phyloP scores from a whole-genome alignment of 2,888 invertebrate species.

The Stenodera caucasica region DNA sequence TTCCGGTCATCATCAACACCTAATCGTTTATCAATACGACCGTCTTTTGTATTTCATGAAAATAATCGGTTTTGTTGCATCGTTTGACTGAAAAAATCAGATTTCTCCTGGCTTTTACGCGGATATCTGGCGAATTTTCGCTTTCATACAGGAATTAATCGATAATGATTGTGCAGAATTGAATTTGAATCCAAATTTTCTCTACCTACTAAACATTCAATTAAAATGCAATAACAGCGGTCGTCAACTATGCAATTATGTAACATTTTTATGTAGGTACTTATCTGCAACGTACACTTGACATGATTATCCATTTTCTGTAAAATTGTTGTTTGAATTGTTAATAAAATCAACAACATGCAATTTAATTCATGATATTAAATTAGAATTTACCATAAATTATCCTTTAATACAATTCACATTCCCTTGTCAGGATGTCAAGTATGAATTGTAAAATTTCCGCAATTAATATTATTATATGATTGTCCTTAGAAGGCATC shows the following conservation, averaged over 20 bases:
- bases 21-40: not conserved
- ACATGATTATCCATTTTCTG: not conserved
- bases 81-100: not conserved
- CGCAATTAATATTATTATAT: not conserved
- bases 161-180: not conserved
- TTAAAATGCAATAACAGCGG: no score
- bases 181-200: no score
- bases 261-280: no score
- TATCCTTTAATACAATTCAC: not conserved
- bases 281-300: no score
- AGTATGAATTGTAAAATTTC: not conserved
- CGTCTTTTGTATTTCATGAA: not conserved
- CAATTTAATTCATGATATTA: not conserved
- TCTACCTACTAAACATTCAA: no score
- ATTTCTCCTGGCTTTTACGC: not conserved
- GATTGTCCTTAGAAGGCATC: not conserved
- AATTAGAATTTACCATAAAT: not conserved
- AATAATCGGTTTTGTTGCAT: not conserved
- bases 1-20: not conserved
- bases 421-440: slow-evolving; percentile 5
- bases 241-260: no score
- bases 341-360: not conserved
- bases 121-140: not conserved
- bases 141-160: not conserved
- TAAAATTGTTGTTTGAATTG: not conserved